These are phyloP conservation scores for Eumerus sabulonum DNA, from an alignment of 2,888 invertebrate species.

Conservation along the genomic window DNA sequence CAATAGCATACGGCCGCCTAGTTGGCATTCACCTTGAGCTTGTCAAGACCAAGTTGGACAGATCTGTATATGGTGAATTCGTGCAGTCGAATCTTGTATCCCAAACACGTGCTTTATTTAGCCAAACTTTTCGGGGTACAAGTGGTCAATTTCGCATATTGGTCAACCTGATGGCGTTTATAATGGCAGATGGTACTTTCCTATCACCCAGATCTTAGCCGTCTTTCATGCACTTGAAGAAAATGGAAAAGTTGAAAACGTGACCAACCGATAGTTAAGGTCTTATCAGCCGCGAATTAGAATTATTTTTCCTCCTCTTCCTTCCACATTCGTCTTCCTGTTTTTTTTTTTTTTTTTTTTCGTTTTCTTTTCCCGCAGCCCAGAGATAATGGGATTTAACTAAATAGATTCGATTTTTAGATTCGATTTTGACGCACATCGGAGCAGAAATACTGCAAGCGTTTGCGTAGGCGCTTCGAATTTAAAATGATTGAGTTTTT, in stretches of 20 bases:
- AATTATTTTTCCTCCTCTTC: background rate
- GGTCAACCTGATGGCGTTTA: too few species aligned
- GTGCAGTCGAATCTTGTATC: too few species aligned
- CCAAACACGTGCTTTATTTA: too few species aligned
- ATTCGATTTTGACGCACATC: background rate
- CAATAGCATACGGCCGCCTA: too few species aligned
- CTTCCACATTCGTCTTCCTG: background rate
- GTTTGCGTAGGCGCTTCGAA: background rate
- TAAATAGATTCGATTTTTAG: conserved; percentile 2
- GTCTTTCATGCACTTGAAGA: background rate
- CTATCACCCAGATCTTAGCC: too few species aligned
- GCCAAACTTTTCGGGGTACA: too few species aligned
- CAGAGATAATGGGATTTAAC: conserved; percentile 18
- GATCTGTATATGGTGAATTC: too few species aligned
- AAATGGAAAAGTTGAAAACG: background rate
- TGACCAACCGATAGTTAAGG: conserved; percentile 8
- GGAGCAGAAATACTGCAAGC: background rate
- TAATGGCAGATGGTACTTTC: too few species aligned
- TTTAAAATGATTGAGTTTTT: background rate
- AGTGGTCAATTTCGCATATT: background rate
- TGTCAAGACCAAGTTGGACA: too few species aligned
- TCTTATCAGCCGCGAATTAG: conserved; percentile 4
- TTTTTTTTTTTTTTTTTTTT: too few species aligned
- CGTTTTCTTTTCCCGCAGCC: background rate
- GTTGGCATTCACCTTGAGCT: too few species aligned